A percentile compares a stretch with the other conserved stretches of the same genome.
Evolutionary conservation across 2,888 invertebrate species (phyloP).

Genomic region (Euplexia lucipara): DNA sequence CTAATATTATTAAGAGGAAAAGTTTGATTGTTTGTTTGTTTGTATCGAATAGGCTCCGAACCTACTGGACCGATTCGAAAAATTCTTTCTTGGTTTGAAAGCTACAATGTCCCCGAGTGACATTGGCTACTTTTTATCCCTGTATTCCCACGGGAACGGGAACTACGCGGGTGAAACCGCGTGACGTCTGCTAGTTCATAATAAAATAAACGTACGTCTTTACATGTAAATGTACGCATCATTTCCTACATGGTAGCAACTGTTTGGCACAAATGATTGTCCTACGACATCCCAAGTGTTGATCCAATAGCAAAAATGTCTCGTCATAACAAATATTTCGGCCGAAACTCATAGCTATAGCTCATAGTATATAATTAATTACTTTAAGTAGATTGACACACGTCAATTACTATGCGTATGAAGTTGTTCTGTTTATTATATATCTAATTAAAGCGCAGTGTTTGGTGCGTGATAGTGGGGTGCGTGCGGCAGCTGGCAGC

Average conservation of each 20-base stretch:
- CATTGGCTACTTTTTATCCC: too few species aligned
- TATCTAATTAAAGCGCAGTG: slow-evolving; percentile 28
- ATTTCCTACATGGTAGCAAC: background rate
- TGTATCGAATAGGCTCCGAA: too few species aligned
- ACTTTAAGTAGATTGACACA: slow-evolving; percentile 43
- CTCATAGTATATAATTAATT: slow-evolving; percentile 52
- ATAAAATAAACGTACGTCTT: background rate
- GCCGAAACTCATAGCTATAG: slow-evolving; percentile 49
- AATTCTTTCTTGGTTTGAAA: too few species aligned
- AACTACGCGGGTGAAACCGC: too few species aligned
- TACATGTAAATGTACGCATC: background rate
- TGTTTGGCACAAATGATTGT: slow-evolving; percentile 21
- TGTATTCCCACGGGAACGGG: too few species aligned
- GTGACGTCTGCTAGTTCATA: too few species aligned
- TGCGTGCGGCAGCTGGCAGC: slow-evolving; percentile 44
- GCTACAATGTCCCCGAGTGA: too few species aligned
- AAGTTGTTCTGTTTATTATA: too few species aligned
- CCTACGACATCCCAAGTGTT: slow-evolving; percentile 21
- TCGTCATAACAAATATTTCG: slow-evolving; percentile 37
- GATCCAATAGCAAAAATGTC: slow-evolving; percentile 30
- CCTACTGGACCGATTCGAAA: too few species aligned
- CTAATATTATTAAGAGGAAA: too few species aligned
- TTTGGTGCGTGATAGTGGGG: slow-evolving; percentile 33
- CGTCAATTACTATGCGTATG: slow-evolving; percentile 56
- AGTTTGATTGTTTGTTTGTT: too few species aligned